Conservation (phyloP, 2,888 invertebrate species). For the Orthosia cruda region DNA sequence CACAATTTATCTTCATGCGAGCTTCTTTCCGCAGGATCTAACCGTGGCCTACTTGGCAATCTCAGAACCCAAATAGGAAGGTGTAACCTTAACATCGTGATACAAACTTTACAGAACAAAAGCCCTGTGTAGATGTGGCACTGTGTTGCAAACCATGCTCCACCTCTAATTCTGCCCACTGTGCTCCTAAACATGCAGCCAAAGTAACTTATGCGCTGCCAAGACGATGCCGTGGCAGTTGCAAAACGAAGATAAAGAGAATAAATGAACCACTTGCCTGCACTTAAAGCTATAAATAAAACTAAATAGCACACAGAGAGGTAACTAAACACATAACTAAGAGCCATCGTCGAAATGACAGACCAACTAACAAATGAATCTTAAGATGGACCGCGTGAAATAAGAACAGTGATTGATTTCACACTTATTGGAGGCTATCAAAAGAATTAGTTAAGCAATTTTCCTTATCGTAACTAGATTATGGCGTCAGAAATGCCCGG, state of each 20-base stretch:
- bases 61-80: too few relatives aligned
- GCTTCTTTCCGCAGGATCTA: too few relatives aligned
- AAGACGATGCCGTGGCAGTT: too few relatives aligned
- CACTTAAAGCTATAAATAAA: constrained; percentile 25
- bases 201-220: too few relatives aligned
- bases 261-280: constrained; percentile 42
- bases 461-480: constrained; percentile 51
- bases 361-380: neutral
- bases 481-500: neutral
- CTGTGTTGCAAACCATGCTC: too few relatives aligned
- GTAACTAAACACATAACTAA: constrained; percentile 16
- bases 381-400: constrained; percentile 37
- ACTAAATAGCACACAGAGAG: constrained; percentile 32
- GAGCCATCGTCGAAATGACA: constrained; percentile 43
- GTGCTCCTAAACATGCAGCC: too few relatives aligned
- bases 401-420: constrained; percentile 68
- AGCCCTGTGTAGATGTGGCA: too few relatives aligned
- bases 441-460: constrained; percentile 37
- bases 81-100: too few relatives aligned
- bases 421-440: constrained; percentile 30
- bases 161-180: too few relatives aligned
- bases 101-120: too few relatives aligned
- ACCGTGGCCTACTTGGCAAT: too few relatives aligned
- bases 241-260: neutral
- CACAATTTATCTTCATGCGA: too few relatives aligned